Base-by-base conservation (phyloP, 2,797 vertebrate genomes). In the Xenopus petersii region DNA sequence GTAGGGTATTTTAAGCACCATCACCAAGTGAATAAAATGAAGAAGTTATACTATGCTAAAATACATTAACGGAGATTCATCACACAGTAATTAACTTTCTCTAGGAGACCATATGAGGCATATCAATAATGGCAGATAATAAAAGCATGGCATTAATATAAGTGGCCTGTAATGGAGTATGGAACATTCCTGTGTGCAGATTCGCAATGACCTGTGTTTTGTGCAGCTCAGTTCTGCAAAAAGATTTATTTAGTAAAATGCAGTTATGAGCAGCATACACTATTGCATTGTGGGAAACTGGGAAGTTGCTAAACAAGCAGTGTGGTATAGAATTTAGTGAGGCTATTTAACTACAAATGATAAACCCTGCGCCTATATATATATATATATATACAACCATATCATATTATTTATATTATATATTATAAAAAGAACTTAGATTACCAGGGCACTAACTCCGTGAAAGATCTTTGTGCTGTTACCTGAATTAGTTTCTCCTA, bases 41-140 rank as follows among this genome's bases (percentile, higher is more conserved):
- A 65, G 48, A 70, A 15, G 12, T 16, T 47, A 74, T 62, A 24
- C 58, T 46, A 33, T 69, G 36, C 47, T 67, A 33, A 54, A 74
- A 60, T 61, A 56, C 47, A 60, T 60, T 64, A 74, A n/a, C 59
- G 58, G 54, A 67, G 55, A 47, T 66, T 67, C 54, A 64, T 55
- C 51, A 24, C 30, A 51, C 48, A 62, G 58, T 68, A 68, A 62
- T 68, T 61, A 61, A 30, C 61, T 73, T 64, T 64, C 51, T 54
- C 65, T 42, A 56, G 54, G 30, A 16, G 16, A 56, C 54, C 54
- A 56, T 67, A 58, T 17, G 55, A 74, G 59, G 66, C 46, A 67
- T 17, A n/a, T 63, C 36, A 69, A 74, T 74, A 63, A 74, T 75
- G 59, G 24, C 30, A 75, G n/a, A 68, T 74, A 74, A 62, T 62